Evolutionary conservation across 2,888 invertebrate genomes (phyloP), one percentile per base, ranked within the genome.

Genomic region (Sicus ferrugineus): DNA sequence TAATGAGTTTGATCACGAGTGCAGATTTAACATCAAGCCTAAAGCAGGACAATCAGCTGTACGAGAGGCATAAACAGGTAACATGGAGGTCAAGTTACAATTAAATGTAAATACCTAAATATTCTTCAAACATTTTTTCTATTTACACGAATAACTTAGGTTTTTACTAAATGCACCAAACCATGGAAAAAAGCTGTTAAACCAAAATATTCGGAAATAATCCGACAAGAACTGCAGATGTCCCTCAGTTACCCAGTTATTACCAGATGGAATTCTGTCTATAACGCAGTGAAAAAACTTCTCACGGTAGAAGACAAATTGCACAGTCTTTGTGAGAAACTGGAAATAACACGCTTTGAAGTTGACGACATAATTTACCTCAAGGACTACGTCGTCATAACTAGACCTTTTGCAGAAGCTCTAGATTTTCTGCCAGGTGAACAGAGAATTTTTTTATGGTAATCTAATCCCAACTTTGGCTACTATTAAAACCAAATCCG

Each of bases 391-490:
- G 5, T 23, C 6, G 19, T 21, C 11, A 21, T 52, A 7, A 52
- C 52, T 23, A 52, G 2, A 52, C 52, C 5, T 6, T 52, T 52
- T 52, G 52, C 52, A 52, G 52, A 7, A 21, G 7, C 52, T 52
- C 26, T 52, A 23, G 52, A 52, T 52, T 52, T 52, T 52, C 21
- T 4, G 26, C 52, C 14, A 52, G 52, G 5, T 52, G 52, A 52
- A 52, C 11, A 52, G 11, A 21, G 52, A 19, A 52, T 52, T 21
- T 52, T n/a, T 3, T 52, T 52, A 52, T 52, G 52, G 52, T 11
- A 52, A 21, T 52, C 52, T 52, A 11, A n/a, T 52, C 52, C 52
- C 52, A 23, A 52, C 52, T 52, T 52, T 52, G 21, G 19, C 26
- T 19, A n/a, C 52, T 23, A 52, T 52, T 52, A 52, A n/a, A 52